Percentiles rank a stretch among this genome's conserved stretches.
Conservation (phyloP, 1,140 invertebrate genomes). For the Drosophila navojoa region DNA sequence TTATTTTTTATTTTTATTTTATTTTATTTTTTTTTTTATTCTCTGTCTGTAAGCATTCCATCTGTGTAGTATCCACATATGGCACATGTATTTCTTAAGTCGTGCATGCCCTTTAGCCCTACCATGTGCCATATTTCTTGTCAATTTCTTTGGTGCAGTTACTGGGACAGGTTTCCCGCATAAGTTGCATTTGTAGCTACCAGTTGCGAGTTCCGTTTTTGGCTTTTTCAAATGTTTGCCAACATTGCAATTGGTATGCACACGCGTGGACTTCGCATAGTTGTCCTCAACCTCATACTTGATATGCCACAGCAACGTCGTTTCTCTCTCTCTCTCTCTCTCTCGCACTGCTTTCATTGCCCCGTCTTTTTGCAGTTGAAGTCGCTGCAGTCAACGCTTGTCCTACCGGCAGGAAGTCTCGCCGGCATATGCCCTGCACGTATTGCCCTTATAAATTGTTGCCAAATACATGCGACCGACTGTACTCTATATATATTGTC, state of each 20-base stretch:
- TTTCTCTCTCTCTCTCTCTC: neutral
- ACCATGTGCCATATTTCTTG: neutral
- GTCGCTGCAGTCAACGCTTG: conserved; percentile 48
- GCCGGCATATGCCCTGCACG: conserved; percentile 74
- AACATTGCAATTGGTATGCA: conserved; percentile 78
- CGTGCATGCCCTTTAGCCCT: neutral
- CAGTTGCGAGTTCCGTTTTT: conserved; percentile 57
- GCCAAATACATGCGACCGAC: conserved; percentile 57
- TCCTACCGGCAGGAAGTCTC: conserved; percentile 73
- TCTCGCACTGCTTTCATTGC: neutral
- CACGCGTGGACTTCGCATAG: conserved; percentile 77
- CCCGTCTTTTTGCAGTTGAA: conserved; percentile 11
- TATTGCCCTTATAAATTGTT: conserved; percentile 80
- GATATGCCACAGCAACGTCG: neutral
- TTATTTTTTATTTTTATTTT: too few relatives aligned
- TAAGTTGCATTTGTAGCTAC: conserved; percentile 61
- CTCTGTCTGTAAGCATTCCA: too few relatives aligned
- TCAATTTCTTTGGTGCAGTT: conserved; percentile 36
- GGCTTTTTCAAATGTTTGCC: conserved; percentile 72
- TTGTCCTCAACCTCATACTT: conserved; percentile 44
- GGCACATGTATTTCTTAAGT: neutral
- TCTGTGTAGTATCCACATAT: too few relatives aligned
- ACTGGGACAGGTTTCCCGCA: conserved; percentile 39
- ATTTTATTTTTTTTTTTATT: too few relatives aligned
- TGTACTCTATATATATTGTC: conserved; percentile 1